Evolutionary conservation across 1,140 invertebrate genomes (phyloP), one percentile per base, ranked within the genome.

Genomic region (Drosophila azteca): DNA sequence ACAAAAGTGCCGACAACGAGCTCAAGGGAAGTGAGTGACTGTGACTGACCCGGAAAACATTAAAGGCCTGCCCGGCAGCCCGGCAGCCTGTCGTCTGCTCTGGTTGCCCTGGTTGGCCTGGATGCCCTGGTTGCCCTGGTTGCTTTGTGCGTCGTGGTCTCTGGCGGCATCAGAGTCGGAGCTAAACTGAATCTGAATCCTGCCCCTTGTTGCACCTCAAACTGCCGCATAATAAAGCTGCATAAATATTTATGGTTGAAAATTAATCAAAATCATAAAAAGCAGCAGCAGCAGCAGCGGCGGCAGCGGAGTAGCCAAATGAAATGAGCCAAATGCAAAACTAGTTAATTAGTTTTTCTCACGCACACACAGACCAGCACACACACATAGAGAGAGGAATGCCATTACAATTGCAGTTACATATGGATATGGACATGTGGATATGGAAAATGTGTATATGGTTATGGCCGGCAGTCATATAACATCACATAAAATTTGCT

Each of bases 11-110:
- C 82, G 81, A 84, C 81, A 85, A 87, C 82, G 75, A 82, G 82
- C 82, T 85, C 78, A 85, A 88, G 83, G 82, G 83, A 87, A 88
- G 83, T 82, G 75, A 87, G 74, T 87, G 82, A 75, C 82, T 88
- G 75, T 78, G 83, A 82, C 83, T 87, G 82, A 87, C 82, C 82
- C 82, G 82, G 82, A 87, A 70, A 87, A 87, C 82, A 87, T 87
- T 87, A 87, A 87, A 87, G 83, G 82, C 68, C 63, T 71, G 66
- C 58, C 67, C 58, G 17, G 17, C 17, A 20, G 17, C 17, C 17
- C 17, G 17, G 17, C 17, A 20, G 17, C 17, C 17, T 20, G 17
- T 20, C 17, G 64, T 20, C 35, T 69, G 67, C 44, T 50, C 67
- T 67, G 64, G 11, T 20, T 24, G 22, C 55, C 49, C 71, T 54